Evolutionary conservation across 1,140 invertebrate genomes (phyloP), one percentile per base, ranked within the genome.

Genomic region (Lasaia peninsularis): DNA sequence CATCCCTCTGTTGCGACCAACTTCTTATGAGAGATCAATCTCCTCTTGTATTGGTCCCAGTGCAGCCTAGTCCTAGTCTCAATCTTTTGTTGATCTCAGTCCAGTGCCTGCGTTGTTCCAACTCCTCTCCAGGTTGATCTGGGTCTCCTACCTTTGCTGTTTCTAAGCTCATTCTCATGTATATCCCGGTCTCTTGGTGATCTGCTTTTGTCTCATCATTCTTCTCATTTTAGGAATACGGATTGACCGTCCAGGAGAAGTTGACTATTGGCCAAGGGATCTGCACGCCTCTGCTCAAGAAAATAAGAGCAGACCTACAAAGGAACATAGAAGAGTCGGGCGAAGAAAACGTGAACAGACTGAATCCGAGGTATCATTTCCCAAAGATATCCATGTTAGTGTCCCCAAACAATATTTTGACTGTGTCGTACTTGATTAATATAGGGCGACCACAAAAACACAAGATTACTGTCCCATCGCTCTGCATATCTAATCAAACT

Each of bases 251-350:
- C 48, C 94, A 98, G 86, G 98, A 99, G 85, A 99, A 99, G 81
- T 89, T 99, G 34, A 95, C 97, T 6, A 99, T 99, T 65, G 97
- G 97, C 1, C 97, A 99, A 90, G 97, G 98, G 11, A 98, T 99
- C 63, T 99, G 98, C 78, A 97, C 97, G 0, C 98, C 99, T 4
- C 88, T 99, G 21, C 88, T 99, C 56, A 96, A 97, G 66, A 99
- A 99, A 85, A 99, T 99, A 56, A 92, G 96, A 63, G 96, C 97
- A 3, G 98, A 99, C 90, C 89, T 99, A 31, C 96, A 98, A 75
- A 91, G 97, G 58, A 98, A 98, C 81, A 96, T 98, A 44, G 95
- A 97, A 85, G 95, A 96, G 75, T 91, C 93, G 40, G 92, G 93
- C 33, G 95, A 97, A 78, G 98, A 98, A 89, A 97, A 93, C 59